Percentiles rank a stretch among this genome's conserved stretches.
Evolutionary conservation across 2,797 vertebrate species (phyloP).

Genomic region (Echeneis naucrates): DNA sequence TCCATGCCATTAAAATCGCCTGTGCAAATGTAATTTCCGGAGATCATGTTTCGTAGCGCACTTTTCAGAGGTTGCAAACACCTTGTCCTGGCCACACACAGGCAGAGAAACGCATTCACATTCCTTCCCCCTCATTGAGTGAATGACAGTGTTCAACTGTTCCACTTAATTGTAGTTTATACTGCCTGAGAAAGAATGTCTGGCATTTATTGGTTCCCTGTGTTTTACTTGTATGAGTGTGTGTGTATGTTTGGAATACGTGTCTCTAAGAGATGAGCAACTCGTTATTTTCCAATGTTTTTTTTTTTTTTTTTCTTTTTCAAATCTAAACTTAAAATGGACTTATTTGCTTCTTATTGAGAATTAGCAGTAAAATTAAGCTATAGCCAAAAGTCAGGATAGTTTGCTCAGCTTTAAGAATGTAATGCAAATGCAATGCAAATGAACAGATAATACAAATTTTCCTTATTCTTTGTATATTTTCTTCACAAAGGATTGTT

Average conservation of each 20-base stretch:
- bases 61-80: constrained; percentile 51
- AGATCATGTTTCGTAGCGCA: constrained; percentile 15
- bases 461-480: not conserved
- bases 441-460: not conserved
- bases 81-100: constrained; percentile 73
- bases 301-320: constrained; percentile 5
- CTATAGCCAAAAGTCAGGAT: not conserved
- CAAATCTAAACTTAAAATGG: constrained; percentile 4
- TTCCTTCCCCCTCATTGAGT: constrained; percentile 70
- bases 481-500: not conserved
- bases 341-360: not conserved
- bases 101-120: constrained; percentile 53
- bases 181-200: constrained; percentile 77
- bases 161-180: constrained; percentile 83
- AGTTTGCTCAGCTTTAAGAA: not conserved
- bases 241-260: constrained; percentile 46
- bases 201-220: constrained; percentile 72
- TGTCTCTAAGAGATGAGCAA: constrained; percentile 52
- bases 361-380: constrained; percentile 7
- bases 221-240: constrained; percentile 66
- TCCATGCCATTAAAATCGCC: constrained; percentile 44
- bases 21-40: constrained; percentile 27
- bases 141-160: constrained; percentile 80
- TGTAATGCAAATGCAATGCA: too few species aligned
- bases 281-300: constrained; percentile 27